Evolutionary conservation across 2,113 vertebrate genomes (phyloP).

Genomic region (Trachemys scripta): DNA sequence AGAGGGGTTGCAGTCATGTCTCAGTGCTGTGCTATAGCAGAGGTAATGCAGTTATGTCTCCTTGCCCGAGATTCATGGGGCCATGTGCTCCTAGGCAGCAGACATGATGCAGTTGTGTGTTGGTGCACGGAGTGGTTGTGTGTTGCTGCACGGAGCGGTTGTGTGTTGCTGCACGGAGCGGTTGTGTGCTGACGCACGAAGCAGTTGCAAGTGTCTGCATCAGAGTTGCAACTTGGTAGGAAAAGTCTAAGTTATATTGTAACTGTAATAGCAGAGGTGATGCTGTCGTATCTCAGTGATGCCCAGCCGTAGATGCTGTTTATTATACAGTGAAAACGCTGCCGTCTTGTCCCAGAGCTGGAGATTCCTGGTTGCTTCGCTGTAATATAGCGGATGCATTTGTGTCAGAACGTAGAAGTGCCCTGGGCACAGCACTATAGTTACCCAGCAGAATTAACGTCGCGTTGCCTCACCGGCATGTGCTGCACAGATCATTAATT

Average conservation of each 20-base stretch:
- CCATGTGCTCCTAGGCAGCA: not conserved
- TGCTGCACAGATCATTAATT: not conserved
- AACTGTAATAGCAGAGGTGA: not conserved
- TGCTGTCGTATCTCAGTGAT: accelerated
- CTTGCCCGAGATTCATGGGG: not conserved
- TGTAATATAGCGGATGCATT: accelerated
- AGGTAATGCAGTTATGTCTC: not conserved
- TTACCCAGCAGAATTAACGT: not conserved
- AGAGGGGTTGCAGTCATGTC: not conserved
- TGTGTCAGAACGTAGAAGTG: not conserved
- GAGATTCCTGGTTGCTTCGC: not conserved
- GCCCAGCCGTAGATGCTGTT: accelerated
- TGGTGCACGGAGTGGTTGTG: not conserved
- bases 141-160: not conserved
- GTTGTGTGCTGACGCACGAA: not conserved
- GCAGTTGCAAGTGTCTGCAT: not conserved
- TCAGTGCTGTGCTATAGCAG: not conserved
- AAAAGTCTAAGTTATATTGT: not conserved
- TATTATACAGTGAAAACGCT: accelerated
- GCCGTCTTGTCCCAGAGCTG: accelerated
- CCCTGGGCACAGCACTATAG: not conserved
- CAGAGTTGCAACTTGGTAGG: not conserved
- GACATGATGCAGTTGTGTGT: too few relatives aligned
- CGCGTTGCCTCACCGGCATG: not conserved
- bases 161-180: not conserved